Conservation (phyloP, 2,888 invertebrate species). For the Tetanocera ferruginea region DNA sequence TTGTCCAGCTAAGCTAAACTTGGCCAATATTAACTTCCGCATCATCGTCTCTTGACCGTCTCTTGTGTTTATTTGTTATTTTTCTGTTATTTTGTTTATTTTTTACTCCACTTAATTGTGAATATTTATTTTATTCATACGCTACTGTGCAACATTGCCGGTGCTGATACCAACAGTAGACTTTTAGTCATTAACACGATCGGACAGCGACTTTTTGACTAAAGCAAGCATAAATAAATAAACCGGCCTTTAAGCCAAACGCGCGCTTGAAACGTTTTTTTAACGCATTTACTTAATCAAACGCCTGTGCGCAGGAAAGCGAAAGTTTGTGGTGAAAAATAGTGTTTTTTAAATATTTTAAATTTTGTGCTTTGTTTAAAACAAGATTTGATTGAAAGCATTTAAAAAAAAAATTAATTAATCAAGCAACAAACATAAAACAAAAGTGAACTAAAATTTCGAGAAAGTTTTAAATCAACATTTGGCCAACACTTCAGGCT, state of each 20-base stretch:
- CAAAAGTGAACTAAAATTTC: constrained; percentile 50
- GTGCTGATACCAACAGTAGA: constrained; percentile 56
- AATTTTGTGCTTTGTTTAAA: not conserved
- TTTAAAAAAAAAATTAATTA: constrained; percentile 30
- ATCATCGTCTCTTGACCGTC: not conserved
- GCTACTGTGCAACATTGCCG: not conserved
- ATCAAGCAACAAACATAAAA: constrained; percentile 45
- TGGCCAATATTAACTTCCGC: not conserved
- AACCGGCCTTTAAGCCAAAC: not conserved
- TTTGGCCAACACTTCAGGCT: not conserved
- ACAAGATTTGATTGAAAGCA: too few relatives aligned
- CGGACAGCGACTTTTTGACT: constrained; percentile 48
- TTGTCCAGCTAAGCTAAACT: not conserved
- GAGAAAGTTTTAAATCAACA: not conserved
- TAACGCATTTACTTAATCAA: constrained; percentile 6
- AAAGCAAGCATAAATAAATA: not conserved
- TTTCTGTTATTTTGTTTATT: not conserved
- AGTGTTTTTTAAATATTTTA: not conserved
- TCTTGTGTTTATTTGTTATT: not conserved
- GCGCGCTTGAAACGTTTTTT: not conserved
- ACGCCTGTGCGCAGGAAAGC: constrained; percentile 40
- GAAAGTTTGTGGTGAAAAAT: constrained; percentile 51
- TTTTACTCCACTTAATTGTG: not conserved
- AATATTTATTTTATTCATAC: not conserved
- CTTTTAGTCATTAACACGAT: constrained; percentile 66